phyloP scores from a whole-genome alignment of 2,113 vertebrate genomes.

The Ciconia boyciana region DNA sequence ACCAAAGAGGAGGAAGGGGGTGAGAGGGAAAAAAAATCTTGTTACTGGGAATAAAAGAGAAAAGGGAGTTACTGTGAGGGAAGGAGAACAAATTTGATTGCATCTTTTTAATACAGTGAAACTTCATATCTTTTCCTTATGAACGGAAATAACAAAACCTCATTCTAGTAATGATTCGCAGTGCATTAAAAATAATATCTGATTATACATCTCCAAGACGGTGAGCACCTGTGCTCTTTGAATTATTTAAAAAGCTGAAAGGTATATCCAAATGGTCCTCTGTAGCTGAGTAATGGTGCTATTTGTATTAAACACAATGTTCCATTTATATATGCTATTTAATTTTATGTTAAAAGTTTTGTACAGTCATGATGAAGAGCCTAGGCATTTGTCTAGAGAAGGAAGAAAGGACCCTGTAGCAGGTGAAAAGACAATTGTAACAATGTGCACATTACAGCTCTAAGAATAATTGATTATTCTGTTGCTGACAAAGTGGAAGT shows the following conservation, averaged over 20 bases:
- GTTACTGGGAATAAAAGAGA: background rate
- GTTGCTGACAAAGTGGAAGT: background rate
- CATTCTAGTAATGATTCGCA: background rate
- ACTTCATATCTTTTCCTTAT: background rate
- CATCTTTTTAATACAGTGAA: background rate
- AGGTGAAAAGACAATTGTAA: background rate
- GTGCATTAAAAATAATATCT: background rate
- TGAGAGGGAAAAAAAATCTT: background rate
- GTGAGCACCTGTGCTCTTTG: background rate
- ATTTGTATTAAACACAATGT: background rate
- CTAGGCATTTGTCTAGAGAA: background rate
- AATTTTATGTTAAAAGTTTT: background rate
- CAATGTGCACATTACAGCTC: background rate
- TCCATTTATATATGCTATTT: background rate
- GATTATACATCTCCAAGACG: background rate
- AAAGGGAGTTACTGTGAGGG: background rate
- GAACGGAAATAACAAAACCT: background rate
- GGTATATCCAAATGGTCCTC: background rate
- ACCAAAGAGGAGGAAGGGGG: background rate
- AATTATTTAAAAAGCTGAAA: background rate
- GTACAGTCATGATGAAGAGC: background rate
- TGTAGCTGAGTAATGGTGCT: background rate
- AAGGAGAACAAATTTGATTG: background rate
- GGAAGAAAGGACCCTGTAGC: background rate
- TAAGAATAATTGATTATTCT: background rate